phyloP scores from a whole-genome alignment of 2,113 vertebrate species.

The Misgurnus anguillicaudatus region DNA sequence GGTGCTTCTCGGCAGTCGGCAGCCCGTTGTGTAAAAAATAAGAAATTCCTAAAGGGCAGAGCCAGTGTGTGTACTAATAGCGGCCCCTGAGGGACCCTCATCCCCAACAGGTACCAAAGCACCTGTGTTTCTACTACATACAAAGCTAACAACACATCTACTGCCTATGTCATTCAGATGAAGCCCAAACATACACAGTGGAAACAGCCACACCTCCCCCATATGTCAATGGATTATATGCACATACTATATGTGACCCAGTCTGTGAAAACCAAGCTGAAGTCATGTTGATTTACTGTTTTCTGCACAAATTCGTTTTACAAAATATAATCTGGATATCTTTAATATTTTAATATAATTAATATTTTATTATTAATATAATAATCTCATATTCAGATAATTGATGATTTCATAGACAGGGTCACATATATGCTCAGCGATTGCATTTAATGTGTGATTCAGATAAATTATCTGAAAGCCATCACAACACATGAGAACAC shows the following conservation, averaged over 20 bases:
- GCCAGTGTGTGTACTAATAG: background rate
- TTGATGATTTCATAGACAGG: too few species aligned
- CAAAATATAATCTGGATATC: too few species aligned
- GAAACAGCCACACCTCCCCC: background rate
- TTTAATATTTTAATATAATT: too few species aligned
- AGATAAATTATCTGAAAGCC: too few species aligned
- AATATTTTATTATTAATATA: too few species aligned
- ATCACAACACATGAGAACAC: too few species aligned
- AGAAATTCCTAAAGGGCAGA: background rate
- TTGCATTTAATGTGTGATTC: too few species aligned
- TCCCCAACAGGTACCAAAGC: constrained; percentile 19
- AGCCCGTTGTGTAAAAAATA: background rate
- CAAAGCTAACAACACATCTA: background rate
- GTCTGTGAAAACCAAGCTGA: too few species aligned
- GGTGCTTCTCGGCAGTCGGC: constrained; percentile 1
- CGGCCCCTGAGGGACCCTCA: constrained; percentile 24
- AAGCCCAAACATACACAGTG: background rate
- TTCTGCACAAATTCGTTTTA: too few species aligned
- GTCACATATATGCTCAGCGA: too few species aligned
- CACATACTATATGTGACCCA: background rate
- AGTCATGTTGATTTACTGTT: too few species aligned
- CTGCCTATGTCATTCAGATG: background rate
- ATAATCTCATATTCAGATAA: too few species aligned
- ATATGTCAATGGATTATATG: constrained; percentile 2
- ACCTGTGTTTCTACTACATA: constrained; percentile 20